These are phyloP conservation scores for Corvus cornix DNA, from an alignment of 2,113 vertebrate species.

Conservation along the genomic window DNA sequence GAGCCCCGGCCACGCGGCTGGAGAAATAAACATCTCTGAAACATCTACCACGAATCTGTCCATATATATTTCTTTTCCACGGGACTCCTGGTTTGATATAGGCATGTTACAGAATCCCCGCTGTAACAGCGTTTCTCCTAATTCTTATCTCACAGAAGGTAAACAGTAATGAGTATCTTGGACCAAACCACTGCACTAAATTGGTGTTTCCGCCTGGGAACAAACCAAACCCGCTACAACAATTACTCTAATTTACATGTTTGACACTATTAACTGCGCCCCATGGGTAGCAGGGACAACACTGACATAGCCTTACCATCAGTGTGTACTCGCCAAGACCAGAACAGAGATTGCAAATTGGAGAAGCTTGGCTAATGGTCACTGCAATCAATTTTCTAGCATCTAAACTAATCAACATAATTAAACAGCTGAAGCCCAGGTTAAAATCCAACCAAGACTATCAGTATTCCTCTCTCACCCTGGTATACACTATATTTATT, in stretches of 20 bases:
- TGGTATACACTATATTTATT: neutral
- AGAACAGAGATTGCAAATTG: neutral
- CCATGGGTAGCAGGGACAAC: neutral
- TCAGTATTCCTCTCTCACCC: neutral
- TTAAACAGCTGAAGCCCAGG: neutral
- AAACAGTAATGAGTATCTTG: too few relatives aligned
- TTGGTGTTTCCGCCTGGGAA: too few relatives aligned
- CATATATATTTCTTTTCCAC: too few relatives aligned
- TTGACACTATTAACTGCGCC: neutral
- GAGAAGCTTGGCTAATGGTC: neutral
- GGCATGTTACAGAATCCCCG: too few relatives aligned
- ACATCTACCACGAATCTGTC: too few relatives aligned
- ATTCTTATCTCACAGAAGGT: too few relatives aligned
- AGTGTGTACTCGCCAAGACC: neutral
- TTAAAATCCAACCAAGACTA: neutral
- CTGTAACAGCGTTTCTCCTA: too few relatives aligned
- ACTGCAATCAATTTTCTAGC: neutral
- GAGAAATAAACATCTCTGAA: too few relatives aligned
- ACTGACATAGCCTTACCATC: neutral
- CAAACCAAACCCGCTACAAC: too few relatives aligned
- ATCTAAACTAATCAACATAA: neutral
- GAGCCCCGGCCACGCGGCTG: too few relatives aligned
- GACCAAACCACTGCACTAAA: too few relatives aligned
- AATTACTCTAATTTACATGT: neutral
- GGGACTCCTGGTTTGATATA: too few relatives aligned